Evolutionary conservation across 2,797 vertebrate species (phyloP).

Genomic region (Lates japonicus): DNA sequence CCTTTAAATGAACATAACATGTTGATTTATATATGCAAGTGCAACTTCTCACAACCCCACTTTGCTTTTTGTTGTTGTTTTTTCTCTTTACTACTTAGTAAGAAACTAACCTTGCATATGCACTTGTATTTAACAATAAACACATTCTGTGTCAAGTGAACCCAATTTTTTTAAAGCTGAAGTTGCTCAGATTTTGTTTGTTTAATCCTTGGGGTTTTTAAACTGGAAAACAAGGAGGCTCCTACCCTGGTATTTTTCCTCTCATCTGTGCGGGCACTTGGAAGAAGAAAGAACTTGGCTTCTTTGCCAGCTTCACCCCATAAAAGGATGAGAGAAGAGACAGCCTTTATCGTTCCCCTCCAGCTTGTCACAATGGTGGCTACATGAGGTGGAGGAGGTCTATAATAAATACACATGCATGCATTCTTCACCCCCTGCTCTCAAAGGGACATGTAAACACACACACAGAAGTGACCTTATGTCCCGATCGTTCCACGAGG

Average conservation of each 20-base stretch:
- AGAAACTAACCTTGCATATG: neutral
- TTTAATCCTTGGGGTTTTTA: conserved; percentile 17
- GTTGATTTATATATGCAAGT: conserved; percentile 19
- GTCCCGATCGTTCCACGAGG: conserved; percentile 40
- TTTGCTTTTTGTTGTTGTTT: neutral
- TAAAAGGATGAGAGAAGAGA: conserved; percentile 66
- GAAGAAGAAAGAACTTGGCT: conserved; percentile 35
- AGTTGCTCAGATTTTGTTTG: neutral
- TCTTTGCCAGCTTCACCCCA: conserved; percentile 66
- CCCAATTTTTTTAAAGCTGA: neutral
- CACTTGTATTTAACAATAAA: neutral
- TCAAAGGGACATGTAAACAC: conserved; percentile 58
- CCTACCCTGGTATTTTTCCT: conserved; percentile 39
- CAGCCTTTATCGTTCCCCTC: conserved; percentile 29
- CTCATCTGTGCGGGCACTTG: conserved; percentile 41
- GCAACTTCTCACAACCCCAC: conserved; percentile 9
- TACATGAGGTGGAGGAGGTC: conserved; percentile 40
- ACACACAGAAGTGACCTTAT: conserved; percentile 47
- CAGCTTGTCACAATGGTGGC: conserved; percentile 57
- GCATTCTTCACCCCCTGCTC: conserved; percentile 75
- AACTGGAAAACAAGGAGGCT: conserved; percentile 23
- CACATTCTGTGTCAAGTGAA: neutral
- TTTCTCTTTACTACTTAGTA: neutral
- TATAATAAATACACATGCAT: conserved; percentile 67
- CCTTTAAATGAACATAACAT: neutral